Conservation (phyloP, 1,140 invertebrate species). For the Conus betulinus region DNA sequence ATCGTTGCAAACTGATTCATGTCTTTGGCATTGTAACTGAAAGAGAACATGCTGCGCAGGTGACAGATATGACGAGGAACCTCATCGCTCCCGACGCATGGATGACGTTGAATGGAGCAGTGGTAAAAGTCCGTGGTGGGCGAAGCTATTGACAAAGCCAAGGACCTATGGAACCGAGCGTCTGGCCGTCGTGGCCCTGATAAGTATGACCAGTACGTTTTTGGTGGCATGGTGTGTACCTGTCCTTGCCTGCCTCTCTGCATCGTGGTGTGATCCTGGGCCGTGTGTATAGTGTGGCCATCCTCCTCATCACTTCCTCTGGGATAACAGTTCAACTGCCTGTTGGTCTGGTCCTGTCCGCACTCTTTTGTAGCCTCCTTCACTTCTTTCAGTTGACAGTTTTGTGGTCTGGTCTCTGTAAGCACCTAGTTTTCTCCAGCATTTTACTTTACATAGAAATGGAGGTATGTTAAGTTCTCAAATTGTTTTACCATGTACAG, state of each 20-base stretch:
- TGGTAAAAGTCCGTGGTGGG: slow-evolving; percentile 71
- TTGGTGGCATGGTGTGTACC: slow-evolving; percentile 18
- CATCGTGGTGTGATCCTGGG: neutral
- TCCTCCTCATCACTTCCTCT: no score
- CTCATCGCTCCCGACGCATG: slow-evolving; percentile 54
- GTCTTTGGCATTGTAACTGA: no score
- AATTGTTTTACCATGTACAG: no score
- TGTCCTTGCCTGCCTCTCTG: neutral
- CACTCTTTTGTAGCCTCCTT: no score
- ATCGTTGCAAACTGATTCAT: no score
- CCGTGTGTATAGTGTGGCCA: neutral
- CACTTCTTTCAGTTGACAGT: no score
- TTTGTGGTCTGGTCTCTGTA: no score
- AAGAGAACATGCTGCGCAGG: slow-evolving; percentile 48
- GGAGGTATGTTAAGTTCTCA: no score
- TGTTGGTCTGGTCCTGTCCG: no score
- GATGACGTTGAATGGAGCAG: slow-evolving; percentile 76
- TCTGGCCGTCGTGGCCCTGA: slow-evolving; percentile 64
- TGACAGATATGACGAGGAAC: slow-evolving; percentile 72
- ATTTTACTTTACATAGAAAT: no score
- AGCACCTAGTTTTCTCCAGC: no score
- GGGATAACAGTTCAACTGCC: no score
- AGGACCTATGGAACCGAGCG: slow-evolving; percentile 70
- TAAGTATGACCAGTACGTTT: slow-evolving; percentile 50
- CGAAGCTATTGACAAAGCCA: slow-evolving; percentile 74